Percentiles rank a stretch among this genome's conserved stretches.
Conservation (phyloP, 2,797 vertebrate species). For the Otus scops region DNA sequence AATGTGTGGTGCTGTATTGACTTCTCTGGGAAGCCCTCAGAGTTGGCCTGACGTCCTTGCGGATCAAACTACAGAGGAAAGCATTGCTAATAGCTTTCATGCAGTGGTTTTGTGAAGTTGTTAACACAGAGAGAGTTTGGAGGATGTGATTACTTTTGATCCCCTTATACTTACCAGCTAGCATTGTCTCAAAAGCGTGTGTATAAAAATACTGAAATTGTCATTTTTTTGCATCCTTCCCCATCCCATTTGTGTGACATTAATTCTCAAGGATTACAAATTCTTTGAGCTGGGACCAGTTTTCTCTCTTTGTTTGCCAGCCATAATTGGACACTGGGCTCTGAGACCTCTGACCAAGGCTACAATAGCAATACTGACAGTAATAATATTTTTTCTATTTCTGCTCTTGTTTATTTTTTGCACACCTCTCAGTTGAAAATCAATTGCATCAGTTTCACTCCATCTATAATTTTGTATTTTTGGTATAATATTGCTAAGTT, state of each 20-base stretch:
- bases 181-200: neutral
- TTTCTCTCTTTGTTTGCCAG: neutral
- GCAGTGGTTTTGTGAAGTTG: neutral
- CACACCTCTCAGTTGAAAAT: neutral
- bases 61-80: neutral
- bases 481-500: neutral
- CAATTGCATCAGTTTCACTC: neutral
- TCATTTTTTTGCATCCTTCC: neutral
- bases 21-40: neutral
- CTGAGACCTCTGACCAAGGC: conserved; percentile 1
- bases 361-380: neutral
- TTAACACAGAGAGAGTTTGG: neutral
- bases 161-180: neutral
- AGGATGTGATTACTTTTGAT: neutral
- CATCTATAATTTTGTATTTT: neutral
- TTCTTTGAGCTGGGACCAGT: neutral
- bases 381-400: neutral
- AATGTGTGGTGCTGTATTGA: neutral
- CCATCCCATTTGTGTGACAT: neutral
- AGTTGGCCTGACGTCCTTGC: neutral
- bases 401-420: neutral
- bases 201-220: neutral
- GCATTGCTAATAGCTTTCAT: neutral
- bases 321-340: neutral
- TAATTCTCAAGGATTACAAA: neutral